Percentiles rank a stretch among this genome's conserved stretches.
Conservation (phyloP, 2,797 vertebrate genomes). For the Eulemur rubriventer region DNA sequence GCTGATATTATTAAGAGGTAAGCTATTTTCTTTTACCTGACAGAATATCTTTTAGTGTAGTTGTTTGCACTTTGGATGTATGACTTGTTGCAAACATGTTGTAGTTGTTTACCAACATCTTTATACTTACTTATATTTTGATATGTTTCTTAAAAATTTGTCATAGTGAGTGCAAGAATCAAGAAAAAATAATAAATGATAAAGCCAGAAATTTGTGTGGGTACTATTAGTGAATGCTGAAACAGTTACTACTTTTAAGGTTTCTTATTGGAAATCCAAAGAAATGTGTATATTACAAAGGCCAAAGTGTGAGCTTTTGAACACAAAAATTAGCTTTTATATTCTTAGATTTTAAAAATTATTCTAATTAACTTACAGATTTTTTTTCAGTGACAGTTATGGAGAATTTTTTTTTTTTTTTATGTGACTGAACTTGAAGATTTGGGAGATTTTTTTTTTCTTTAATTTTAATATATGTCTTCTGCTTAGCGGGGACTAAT, state of each 20-base stretch:
- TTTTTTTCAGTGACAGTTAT: background rate
- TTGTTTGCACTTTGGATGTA: background rate
- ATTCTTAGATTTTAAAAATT: background rate
- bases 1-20: background rate
- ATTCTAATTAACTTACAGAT: background rate
- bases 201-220: background rate
- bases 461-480: background rate
- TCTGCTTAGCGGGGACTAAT: background rate
- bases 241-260: background rate
- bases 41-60: background rate
- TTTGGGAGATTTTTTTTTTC: background rate
- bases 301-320: background rate
- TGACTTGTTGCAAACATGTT: background rate
- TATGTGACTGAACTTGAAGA: background rate
- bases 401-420: background rate
- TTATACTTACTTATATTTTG: background rate
- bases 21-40: background rate
- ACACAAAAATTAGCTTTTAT: background rate
- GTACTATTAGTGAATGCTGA: background rate
- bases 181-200: background rate
- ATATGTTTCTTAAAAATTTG: background rate
- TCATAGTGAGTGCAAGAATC: background rate
- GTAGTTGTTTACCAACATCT: background rate
- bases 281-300: background rate
- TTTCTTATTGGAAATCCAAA: background rate